Conservation (phyloP, 1,140 invertebrate species). For the Brachionus plicatilis region DNA sequence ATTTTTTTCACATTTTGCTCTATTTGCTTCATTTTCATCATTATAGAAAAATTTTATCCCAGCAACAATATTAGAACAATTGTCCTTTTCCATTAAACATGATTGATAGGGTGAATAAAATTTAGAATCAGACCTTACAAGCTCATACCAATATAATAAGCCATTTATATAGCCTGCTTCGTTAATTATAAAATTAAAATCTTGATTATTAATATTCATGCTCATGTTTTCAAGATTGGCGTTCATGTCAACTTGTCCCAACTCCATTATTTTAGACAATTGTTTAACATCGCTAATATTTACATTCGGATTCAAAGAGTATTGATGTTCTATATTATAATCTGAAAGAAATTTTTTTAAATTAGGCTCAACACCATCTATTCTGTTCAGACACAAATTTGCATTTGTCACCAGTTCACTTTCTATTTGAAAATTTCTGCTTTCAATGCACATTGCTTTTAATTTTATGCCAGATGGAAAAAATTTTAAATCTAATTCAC, state of each 20-base stretch:
- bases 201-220: neutral
- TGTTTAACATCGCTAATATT: neutral
- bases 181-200: neutral
- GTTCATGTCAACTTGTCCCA: neutral
- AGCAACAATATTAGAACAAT: conserved; percentile 6
- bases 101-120: neutral
- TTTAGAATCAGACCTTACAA: neutral
- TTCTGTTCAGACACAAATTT: conserved; percentile 2
- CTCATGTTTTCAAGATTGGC: neutral
- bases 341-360: neutral
- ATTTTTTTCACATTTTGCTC: neutral
- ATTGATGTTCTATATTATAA: conserved; percentile 11
- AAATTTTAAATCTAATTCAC: neutral
- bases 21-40: neutral
- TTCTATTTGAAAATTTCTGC: neutral
- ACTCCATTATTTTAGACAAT: neutral
- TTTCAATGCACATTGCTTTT: conserved; percentile 14
- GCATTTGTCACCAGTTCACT: neutral
- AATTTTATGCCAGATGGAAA: neutral
- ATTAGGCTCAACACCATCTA: neutral
- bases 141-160: neutral
- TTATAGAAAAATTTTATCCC: neutral
- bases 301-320: neutral
- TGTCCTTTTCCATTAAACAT: neutral
- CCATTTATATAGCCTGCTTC: neutral